Evolutionary conservation across 2,888 invertebrate genomes (phyloP).

Genomic region (Lordiphosa andalusiaca): DNA sequence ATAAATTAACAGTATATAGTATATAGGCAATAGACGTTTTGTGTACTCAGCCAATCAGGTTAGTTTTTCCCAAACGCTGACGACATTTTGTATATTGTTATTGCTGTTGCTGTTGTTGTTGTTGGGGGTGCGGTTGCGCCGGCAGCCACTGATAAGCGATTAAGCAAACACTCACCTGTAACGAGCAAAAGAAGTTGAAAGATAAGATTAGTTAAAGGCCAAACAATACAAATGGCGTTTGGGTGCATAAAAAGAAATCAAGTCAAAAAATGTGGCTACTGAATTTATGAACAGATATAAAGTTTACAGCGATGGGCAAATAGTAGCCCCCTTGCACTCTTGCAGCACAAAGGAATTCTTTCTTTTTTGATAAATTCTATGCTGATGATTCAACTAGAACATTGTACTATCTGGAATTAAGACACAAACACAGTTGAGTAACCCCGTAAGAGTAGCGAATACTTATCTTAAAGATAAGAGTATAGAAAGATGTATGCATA

Average conservation of each 20-base stretch:
- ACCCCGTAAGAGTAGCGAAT: no score
- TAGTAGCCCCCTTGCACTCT: no score
- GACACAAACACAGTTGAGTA: no score
- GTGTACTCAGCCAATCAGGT: constrained; percentile 69
- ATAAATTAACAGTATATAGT: constrained; percentile 61
- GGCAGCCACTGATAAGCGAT: constrained; percentile 12
- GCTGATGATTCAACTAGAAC: no score
- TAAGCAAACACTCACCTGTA: constrained; percentile 37
- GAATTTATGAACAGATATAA: constrained; percentile 13
- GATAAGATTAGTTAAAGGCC: constrained; percentile 29
- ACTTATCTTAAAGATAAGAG: no score
- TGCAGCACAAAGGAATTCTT: no score
- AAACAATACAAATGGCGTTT: constrained; percentile 27
- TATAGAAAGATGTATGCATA: no score
- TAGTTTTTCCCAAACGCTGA: constrained; percentile 39
- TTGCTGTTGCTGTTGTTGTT: constrained; percentile 4
- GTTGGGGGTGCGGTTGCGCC: constrained; percentile 28
- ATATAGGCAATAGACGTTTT: constrained; percentile 61
- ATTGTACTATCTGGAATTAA: no score
- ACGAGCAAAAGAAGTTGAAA: constrained; percentile 7
- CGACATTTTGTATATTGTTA: constrained; percentile 45
- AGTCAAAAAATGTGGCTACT: constrained; percentile 4
- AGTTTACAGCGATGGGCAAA: not conserved
- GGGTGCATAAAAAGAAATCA: not conserved
- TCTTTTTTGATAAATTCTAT: no score